Conservation (phyloP, 2,888 invertebrate species). For the Hydrotaea cyrtoneurina region DNA sequence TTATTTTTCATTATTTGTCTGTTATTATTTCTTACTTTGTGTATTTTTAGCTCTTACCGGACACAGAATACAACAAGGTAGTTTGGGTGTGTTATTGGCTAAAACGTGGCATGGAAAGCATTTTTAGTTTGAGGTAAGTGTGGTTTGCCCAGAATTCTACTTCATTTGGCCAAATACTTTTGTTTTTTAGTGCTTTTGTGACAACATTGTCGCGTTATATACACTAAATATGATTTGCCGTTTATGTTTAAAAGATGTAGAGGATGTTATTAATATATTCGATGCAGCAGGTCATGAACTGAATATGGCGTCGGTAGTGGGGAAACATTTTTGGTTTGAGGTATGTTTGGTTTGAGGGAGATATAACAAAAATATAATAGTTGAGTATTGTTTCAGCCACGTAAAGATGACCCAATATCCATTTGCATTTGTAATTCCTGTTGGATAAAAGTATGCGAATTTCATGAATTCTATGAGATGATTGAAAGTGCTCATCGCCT, state of each 20-base stretch:
- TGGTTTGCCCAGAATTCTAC: too few relatives aligned
- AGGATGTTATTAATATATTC: conserved; percentile 77
- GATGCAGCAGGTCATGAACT: conserved; percentile 73
- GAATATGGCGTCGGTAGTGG: conserved; percentile 74
- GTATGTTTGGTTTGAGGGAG: conserved; percentile 68
- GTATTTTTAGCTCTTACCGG: too few relatives aligned
- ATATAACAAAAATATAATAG: too few relatives aligned
- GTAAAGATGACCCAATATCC: conserved; percentile 75
- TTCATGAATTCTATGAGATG: conserved; percentile 66
- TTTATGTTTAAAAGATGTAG: conserved; percentile 76
- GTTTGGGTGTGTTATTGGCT: too few relatives aligned
- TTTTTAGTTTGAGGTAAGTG: too few relatives aligned
- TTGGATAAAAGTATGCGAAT: conserved; percentile 62
- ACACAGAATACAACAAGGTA: too few relatives aligned
- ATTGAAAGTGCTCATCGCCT: conserved; percentile 69
- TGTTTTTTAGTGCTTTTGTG: too few relatives aligned
- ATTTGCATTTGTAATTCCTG: conserved; percentile 75
- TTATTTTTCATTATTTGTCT: too few relatives aligned
- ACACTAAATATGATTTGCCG: conserved; percentile 76
- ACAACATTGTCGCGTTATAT: too few relatives aligned
- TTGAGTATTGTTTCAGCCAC: conserved; percentile 67
- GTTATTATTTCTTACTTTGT: too few relatives aligned
- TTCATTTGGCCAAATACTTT: too few relatives aligned
- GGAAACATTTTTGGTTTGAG: conserved; percentile 80
- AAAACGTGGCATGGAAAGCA: too few relatives aligned